These are phyloP conservation scores for Amblyopsis hoosieri DNA, from an alignment of 2,797 vertebrate genomes.

Conservation along the genomic window DNA sequence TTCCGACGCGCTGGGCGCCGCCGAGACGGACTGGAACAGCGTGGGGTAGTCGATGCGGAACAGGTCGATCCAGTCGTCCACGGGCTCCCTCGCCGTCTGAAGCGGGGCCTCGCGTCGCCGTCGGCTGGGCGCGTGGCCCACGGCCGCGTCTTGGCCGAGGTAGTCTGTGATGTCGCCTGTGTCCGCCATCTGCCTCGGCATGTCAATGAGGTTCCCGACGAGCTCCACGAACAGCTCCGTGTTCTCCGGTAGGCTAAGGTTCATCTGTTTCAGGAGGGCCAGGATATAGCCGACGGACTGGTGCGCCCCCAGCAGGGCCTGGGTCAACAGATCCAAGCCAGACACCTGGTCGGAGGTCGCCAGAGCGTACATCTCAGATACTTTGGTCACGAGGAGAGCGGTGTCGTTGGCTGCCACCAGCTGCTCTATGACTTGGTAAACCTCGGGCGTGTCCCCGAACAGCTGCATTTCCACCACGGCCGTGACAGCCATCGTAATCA, in stretches of 20 bases:
- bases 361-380: conserved; percentile 58
- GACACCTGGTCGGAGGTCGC: conserved; percentile 49
- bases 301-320: conserved; percentile 55
- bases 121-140: neutral
- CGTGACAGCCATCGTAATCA: conserved; percentile 44
- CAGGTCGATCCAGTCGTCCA: conserved; percentile 74
- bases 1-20: conserved; percentile 53
- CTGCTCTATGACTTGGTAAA: conserved; percentile 58
- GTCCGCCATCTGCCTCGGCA: conserved; percentile 56
- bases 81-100: conserved; percentile 40
- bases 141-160: neutral
- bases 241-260: conserved; percentile 16
- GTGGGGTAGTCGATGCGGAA: conserved; percentile 66
- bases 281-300: conserved; percentile 48
- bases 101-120: conserved; percentile 30
- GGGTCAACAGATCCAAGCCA: conserved; percentile 59
- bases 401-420: conserved; percentile 50
- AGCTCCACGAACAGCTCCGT: conserved; percentile 51
- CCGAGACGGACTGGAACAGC: conserved; percentile 58
- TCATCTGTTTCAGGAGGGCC: conserved; percentile 32
- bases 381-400: conserved; percentile 40
- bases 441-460: conserved; percentile 51
- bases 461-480: conserved; percentile 46
- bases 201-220: conserved; percentile 46
- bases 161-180: conserved; percentile 33